Evolutionary conservation across 2,888 invertebrate genomes (phyloP).

Genomic region (Rhagonycha lutea): DNA sequence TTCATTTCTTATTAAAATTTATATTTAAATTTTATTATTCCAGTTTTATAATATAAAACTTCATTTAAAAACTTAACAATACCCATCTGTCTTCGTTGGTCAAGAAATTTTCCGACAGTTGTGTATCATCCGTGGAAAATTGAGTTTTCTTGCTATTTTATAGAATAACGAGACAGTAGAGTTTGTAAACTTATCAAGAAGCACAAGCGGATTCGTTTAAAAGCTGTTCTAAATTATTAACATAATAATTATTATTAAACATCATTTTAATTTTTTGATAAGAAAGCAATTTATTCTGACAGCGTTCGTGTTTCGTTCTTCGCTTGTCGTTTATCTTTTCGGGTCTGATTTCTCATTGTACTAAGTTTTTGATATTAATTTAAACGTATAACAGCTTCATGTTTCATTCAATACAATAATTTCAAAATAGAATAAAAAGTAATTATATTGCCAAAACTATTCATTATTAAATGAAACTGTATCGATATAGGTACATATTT

Average conservation of each 20-base stretch:
- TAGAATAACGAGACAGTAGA: constrained; percentile 17
- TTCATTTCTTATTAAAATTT: neutral
- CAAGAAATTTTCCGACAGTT: neutral
- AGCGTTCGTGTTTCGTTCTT: constrained; percentile 9
- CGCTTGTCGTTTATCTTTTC: constrained; percentile 5
- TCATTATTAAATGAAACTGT: neutral
- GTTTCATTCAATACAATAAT: constrained; percentile 10
- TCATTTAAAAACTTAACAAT: neutral
- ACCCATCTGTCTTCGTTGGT: neutral
- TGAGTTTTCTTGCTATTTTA: constrained; percentile 8
- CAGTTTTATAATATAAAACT: neutral
- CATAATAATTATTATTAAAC: constrained; percentile 24
- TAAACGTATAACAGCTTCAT: constrained; percentile 17
- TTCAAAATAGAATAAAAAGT: constrained; percentile 24
- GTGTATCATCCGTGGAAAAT: constrained; percentile 9
- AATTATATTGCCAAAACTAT: constrained; percentile 31
- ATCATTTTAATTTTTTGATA: constrained; percentile 24
- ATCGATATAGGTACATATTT: neutral
- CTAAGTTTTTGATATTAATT: constrained; percentile 33
- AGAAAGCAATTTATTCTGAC: constrained; percentile 23
- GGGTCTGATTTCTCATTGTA: constrained; percentile 30
- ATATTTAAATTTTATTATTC: neutral
- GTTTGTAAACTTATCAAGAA: constrained; percentile 9
- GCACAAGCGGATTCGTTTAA: constrained; percentile 5
- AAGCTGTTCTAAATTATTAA: constrained; percentile 26